Conservation (phyloP, 2,888 invertebrate species). For the Psylliodes chrysocephalus region DNA sequence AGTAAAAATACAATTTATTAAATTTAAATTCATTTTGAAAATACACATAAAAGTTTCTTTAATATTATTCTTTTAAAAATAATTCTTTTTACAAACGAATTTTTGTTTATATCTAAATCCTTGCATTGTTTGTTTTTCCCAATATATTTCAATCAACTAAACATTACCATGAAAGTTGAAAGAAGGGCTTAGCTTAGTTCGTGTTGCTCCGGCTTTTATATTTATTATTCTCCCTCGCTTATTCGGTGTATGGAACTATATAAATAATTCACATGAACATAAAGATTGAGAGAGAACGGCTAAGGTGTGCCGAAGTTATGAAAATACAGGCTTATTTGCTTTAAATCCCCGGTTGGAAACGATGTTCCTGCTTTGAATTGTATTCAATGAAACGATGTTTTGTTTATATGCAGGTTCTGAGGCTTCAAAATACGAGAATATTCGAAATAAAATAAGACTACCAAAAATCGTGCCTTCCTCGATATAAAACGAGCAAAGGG, state of each 20-base stretch:
- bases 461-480: too few relatives aligned
- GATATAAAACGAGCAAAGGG: too few relatives aligned
- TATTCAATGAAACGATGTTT: not conserved
- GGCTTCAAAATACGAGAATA: too few relatives aligned
- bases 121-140: too few relatives aligned
- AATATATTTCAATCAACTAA: constrained; percentile 5
- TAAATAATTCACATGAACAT: constrained; percentile 14
- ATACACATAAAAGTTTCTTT: too few relatives aligned
- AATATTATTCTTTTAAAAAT: too few relatives aligned
- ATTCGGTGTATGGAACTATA: not conserved
- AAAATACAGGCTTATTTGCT: constrained; percentile 13
- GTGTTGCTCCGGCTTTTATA: constrained; percentile 5
- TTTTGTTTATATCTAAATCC: too few relatives aligned
- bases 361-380: constrained; percentile 11
- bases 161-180: not conserved
- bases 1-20: too few relatives aligned
- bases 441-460: too few relatives aligned
- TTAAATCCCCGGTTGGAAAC: constrained; percentile 5
- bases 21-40: too few relatives aligned
- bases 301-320: constrained; percentile 13
- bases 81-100: too few relatives aligned
- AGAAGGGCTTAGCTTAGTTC: not conserved
- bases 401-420: not conserved
- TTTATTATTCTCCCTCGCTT: constrained; percentile 16
- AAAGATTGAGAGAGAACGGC: not conserved